phyloP scores from a whole-genome alignment of 1,140 invertebrate genomes.

The Lasaia peninsularis region DNA sequence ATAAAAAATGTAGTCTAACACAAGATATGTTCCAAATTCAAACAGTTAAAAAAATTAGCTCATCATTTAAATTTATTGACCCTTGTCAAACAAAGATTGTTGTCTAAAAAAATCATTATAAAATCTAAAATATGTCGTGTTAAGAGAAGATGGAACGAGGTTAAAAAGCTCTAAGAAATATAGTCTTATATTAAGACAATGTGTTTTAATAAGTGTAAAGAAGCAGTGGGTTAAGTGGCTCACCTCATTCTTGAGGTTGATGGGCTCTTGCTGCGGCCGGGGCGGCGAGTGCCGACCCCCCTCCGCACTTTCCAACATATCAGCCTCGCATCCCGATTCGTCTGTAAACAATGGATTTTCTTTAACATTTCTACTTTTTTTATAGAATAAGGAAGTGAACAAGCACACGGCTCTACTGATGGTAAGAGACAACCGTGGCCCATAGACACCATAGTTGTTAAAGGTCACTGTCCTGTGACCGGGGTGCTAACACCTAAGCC shows the following conservation, averaged over 20 bases:
- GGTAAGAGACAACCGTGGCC: too few relatives aligned
- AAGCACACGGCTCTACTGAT: too few relatives aligned
- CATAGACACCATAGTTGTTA: too few relatives aligned
- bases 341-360: slow-evolving; percentile 55
- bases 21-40: too few relatives aligned
- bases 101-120: background rate
- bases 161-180: slow-evolving; percentile 16
- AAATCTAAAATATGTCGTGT: slow-evolving; percentile 2
- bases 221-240: slow-evolving; percentile 43
- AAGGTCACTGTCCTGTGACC: too few relatives aligned
- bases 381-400: too few relatives aligned
- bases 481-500: too few relatives aligned
- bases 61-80: too few relatives aligned
- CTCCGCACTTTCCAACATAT: slow-evolving; percentile 81
- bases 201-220: slow-evolving; percentile 32
- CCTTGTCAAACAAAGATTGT: too few relatives aligned
- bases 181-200: slow-evolving; percentile 28
- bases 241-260: slow-evolving; percentile 67
- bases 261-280: slow-evolving; percentile 71
- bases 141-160: slow-evolving; percentile 12
- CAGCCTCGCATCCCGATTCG: slow-evolving; percentile 84
- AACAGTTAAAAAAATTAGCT: too few relatives aligned
- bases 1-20: too few relatives aligned
- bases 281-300: slow-evolving; percentile 75
- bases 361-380: too few relatives aligned